These are phyloP conservation scores for Zonotrichia leucophrys DNA, from an alignment of 2,113 vertebrate species.

Conservation along the genomic window DNA sequence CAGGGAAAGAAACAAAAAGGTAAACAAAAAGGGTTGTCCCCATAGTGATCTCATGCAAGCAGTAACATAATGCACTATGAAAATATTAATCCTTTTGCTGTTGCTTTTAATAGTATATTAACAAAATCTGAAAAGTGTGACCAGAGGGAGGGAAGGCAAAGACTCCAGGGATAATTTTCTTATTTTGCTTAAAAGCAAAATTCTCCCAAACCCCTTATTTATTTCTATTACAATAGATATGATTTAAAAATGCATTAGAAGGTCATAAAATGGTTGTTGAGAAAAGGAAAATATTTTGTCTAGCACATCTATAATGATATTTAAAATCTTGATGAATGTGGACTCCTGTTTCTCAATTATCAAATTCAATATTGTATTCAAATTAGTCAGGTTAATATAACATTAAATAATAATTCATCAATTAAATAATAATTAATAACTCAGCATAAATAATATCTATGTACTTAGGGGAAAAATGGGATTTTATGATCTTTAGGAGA, in stretches of 20 bases:
- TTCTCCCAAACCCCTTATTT: background rate
- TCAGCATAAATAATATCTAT: background rate
- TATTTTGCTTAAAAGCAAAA: background rate
- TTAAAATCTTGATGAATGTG: background rate
- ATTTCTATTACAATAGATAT: background rate
- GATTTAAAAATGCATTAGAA: background rate
- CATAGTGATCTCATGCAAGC: background rate
- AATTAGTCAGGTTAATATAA: background rate
- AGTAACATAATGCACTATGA: background rate
- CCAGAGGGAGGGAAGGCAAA: background rate
- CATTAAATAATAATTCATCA: background rate
- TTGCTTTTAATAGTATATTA: background rate
- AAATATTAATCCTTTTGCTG: background rate
- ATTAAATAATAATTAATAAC: background rate
- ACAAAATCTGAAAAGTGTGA: background rate
- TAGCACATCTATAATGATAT: background rate
- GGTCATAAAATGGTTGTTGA: background rate
- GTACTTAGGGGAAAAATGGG: background rate
- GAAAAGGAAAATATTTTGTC: background rate
- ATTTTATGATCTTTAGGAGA: background rate
- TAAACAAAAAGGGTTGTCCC: background rate
- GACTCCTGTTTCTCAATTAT: background rate
- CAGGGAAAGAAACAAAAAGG: background rate
- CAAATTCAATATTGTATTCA: background rate
- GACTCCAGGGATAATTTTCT: background rate